These are phyloP conservation scores for Reticulitermes lucifugus DNA, from an alignment of 2,888 invertebrate species.

Conservation along the genomic window DNA sequence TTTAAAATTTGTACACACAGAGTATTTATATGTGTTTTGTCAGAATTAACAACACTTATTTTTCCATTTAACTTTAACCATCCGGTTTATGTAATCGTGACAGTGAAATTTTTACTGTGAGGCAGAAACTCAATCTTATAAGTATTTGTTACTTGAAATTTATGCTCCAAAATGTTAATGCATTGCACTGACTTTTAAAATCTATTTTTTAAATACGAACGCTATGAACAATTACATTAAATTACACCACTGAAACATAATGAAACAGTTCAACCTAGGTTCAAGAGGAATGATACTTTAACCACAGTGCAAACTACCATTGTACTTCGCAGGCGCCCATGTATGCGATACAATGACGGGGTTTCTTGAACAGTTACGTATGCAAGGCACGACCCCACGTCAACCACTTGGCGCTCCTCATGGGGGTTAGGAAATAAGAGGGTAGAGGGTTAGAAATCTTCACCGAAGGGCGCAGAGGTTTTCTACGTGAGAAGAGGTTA, in stretches of 20 bases:
- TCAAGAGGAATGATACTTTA: not conserved
- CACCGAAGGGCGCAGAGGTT: constrained; percentile 42
- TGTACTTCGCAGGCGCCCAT: not conserved
- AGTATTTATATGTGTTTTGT: too few species aligned
- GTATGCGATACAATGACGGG: not conserved
- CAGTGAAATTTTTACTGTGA: too few species aligned
- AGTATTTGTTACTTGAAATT: too few species aligned
- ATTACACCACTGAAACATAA: not conserved
- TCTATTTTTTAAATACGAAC: too few species aligned
- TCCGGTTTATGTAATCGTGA: too few species aligned
- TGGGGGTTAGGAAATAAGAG: constrained; percentile 38
- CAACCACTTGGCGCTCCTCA: constrained; percentile 40
- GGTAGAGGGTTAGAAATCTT: constrained; percentile 39
- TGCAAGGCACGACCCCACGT: constrained; percentile 18
- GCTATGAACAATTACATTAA: too few species aligned
- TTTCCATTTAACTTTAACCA: too few species aligned
- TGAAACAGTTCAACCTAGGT: not conserved
- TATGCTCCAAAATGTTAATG: too few species aligned
- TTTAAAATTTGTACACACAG: too few species aligned
- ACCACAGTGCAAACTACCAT: not conserved
- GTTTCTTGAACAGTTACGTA: not conserved
- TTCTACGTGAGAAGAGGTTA: constrained; percentile 41
- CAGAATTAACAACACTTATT: too few species aligned
- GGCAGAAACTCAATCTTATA: too few species aligned
- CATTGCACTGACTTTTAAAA: too few species aligned